Percentiles rank a stretch among this genome's conserved stretches.
Evolutionary conservation across 2,888 invertebrate species (phyloP).

Genomic region (Polyommatus icarus): DNA sequence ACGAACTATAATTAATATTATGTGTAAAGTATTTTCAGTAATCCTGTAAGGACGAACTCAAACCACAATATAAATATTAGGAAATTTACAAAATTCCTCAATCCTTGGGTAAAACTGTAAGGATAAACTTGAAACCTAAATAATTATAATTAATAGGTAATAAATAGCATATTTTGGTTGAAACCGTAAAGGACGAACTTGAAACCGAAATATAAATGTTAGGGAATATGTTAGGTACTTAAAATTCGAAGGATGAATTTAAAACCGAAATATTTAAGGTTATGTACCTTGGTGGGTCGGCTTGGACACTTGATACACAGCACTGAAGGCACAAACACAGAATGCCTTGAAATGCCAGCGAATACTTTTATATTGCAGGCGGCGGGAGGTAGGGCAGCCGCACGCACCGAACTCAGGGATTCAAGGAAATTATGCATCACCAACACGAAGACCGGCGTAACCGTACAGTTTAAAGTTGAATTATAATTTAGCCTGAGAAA

Average conservation of each 20-base stretch:
- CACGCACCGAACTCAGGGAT: conserved; percentile 10
- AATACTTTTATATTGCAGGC: conserved; percentile 74
- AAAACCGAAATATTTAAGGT: not conserved
- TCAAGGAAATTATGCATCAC: conserved; percentile 23
- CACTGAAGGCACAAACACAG: conserved; percentile 73
- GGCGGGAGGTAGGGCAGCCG: conserved; percentile 59
- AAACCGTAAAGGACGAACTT: not conserved
- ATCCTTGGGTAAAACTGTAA: not conserved
- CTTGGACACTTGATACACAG: conserved; percentile 66
- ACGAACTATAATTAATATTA: too few relatives aligned
- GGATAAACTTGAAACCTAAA: not conserved
- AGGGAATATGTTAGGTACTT: not conserved
- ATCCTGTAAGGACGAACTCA: too few relatives aligned
- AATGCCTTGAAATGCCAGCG: conserved; percentile 60
- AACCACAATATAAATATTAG: too few relatives aligned
- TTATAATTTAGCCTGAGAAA: too few relatives aligned
- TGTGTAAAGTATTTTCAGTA: too few relatives aligned
- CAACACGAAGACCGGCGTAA: not conserved
- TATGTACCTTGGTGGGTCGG: conserved; percentile 59
- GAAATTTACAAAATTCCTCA: too few relatives aligned
- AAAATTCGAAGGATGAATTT: not conserved
- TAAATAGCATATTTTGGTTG: too few relatives aligned
- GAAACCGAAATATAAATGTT: not conserved
- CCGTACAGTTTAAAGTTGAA: not conserved
- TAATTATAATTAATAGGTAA: too few relatives aligned